phyloP scores from a whole-genome alignment of 1,140 invertebrate genomes.

The Conopomorpha cramerella region DNA sequence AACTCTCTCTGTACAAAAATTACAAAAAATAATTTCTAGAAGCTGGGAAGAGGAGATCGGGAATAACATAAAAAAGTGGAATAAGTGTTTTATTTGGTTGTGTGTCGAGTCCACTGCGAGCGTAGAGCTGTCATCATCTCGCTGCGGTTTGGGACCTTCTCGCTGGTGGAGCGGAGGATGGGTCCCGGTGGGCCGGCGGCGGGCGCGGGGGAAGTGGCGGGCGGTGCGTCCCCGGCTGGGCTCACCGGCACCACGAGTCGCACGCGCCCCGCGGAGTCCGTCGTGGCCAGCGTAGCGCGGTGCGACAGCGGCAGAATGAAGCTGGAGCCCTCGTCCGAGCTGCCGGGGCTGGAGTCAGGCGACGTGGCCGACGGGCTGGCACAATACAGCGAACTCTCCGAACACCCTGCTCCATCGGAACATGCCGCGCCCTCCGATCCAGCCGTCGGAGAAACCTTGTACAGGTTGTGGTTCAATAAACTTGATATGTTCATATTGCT shows the following conservation, averaged over 20 bases:
- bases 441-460: conserved; percentile 17
- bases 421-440: conserved; percentile 20
- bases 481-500: conserved; percentile 29
- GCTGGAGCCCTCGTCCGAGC: conserved; percentile 46
- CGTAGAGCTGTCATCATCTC: conserved; percentile 83
- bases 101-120: conserved; percentile 82
- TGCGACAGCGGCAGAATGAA: conserved; percentile 73
- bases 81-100: conserved; percentile 85
- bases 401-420: conserved; percentile 32
- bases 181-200: conserved; percentile 53
- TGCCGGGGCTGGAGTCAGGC: conserved; percentile 34
- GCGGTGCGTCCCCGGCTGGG: conserved; percentile 27
- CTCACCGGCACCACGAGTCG: conserved; percentile 62
- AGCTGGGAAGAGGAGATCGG: too few species aligned
- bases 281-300: conserved; percentile 64
- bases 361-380: conserved; percentile 27
- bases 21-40: too few species aligned
- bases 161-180: conserved; percentile 81
- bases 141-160: conserved; percentile 80
- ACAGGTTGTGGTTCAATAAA: conserved; percentile 21
- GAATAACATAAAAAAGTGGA: too few species aligned
- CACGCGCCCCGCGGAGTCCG: conserved; percentile 60
- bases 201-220: conserved; percentile 14
- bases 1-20: too few species aligned
- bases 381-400: conserved; percentile 29